These are phyloP conservation scores for Brenthis ino DNA, from an alignment of 2,888 invertebrate genomes.

Conservation along the genomic window DNA sequence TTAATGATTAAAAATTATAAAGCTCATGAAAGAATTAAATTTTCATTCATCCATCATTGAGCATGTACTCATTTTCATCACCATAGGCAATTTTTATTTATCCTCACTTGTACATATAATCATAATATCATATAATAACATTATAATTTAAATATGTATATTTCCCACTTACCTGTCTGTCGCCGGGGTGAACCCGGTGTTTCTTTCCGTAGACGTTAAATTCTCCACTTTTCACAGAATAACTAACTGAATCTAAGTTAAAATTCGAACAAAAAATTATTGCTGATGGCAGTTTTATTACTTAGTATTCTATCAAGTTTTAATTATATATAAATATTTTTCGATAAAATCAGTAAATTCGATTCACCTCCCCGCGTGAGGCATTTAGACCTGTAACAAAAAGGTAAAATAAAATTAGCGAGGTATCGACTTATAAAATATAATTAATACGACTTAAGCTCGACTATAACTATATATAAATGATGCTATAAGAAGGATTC, in stretches of 20 bases:
- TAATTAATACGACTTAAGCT: slow-evolving; percentile 6
- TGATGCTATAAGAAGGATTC: slow-evolving; percentile 1
- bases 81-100: no score
- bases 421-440: slow-evolving; percentile 19
- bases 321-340: slow-evolving; percentile 23
- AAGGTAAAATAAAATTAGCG: slow-evolving; percentile 35
- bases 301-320: slow-evolving; percentile 17
- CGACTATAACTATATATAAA: neutral
- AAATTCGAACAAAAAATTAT: slow-evolving; percentile 43
- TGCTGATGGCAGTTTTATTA: slow-evolving; percentile 45
- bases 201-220: slow-evolving; percentile 57
- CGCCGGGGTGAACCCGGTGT: slow-evolving; percentile 69
- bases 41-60: no score
- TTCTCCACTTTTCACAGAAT: slow-evolving; percentile 71
- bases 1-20: no score
- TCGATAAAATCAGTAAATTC: slow-evolving; percentile 25
- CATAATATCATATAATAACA: neutral
- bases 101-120: neutral
- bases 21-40: no score
- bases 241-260: slow-evolving; percentile 48
- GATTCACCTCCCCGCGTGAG: slow-evolving; percentile 33
- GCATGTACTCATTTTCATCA: no score
- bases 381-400: slow-evolving; percentile 69
- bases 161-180: slow-evolving; percentile 64
- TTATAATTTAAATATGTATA: neutral